Base-by-base conservation (phyloP, 2,113 vertebrate species). In the Columbina picui region DNA sequence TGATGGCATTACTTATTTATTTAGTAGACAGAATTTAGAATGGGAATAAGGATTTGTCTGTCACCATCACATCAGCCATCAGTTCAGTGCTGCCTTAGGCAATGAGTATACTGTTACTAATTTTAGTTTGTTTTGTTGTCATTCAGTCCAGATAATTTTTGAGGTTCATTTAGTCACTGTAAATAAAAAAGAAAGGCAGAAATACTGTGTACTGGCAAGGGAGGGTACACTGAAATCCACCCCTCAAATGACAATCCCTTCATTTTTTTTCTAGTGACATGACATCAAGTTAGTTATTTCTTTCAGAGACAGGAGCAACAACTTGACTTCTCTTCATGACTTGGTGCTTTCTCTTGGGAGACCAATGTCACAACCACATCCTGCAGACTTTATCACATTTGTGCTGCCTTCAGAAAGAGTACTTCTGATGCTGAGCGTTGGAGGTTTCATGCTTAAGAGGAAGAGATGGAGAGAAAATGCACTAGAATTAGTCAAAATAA, bases 41-140 rank as follows among this genome's bases (percentile, higher is more conserved):
- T 93, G 90, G 90, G 89, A 95, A 89, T 95, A 96, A 97, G 94
- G 90, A 94, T 97, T 97, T 97, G 96, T 97, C 95, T 97, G 93
- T 97, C 95, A 97, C 86, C 84, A 97, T 96, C 95, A 96, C 71
- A 86, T 97, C 95, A 96, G 39, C 81, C 84, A 84, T 95, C 94
- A 94, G 80, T 92, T 96, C 89, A 78, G 68, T 0, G 0, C 65
- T 95, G 96, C 96, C 92, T 67, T 73, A 96, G 96, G 96, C 97
- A 89, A 92, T 69, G 90, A 91, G 80, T 64, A 90, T 95, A 93
- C 90, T 96, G 92, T 93, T 96, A 93, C 95, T 96, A 96, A 97
- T 97, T 97, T 97, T 95, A 92, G 94, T 86, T 89, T 91, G 82
- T 79, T 96, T 96, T 93, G 86, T 93, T 97, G 78, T 96, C 82